phyloP scores from a whole-genome alignment of 2,113 vertebrate species.

The Dipodomys ordii region DNA sequence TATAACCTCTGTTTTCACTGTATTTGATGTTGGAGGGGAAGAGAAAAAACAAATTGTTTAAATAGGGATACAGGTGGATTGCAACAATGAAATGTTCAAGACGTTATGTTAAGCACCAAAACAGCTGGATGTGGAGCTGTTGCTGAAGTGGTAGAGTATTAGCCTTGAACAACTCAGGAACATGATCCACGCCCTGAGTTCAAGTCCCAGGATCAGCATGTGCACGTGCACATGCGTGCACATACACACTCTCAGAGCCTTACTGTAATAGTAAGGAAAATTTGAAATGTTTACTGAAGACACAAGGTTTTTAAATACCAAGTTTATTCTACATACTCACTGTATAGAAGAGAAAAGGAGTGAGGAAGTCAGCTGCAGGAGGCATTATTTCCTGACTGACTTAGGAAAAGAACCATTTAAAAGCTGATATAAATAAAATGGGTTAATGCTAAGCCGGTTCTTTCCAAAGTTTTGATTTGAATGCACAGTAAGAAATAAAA shows the following conservation, averaged over 20 bases:
- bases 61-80: too few relatives aligned
- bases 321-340: neutral
- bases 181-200: too few relatives aligned
- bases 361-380: neutral
- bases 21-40: too few relatives aligned
- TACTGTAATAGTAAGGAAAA: neutral
- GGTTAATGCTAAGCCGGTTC: conserved; percentile 22
- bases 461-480: conserved; percentile 45
- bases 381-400: neutral
- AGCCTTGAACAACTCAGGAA: too few relatives aligned
- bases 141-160: too few relatives aligned
- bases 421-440: neutral
- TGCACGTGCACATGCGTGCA: too few relatives aligned
- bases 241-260: neutral
- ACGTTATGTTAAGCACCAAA: too few relatives aligned
- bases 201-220: too few relatives aligned
- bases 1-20: too few relatives aligned
- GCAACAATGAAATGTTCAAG: too few relatives aligned
- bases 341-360: neutral
- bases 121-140: too few relatives aligned
- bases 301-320: neutral
- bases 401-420: conserved; percentile 17
- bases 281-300: conserved; percentile 30
- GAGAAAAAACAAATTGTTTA: too few relatives aligned
- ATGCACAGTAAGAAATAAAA: neutral